Percentiles rank a stretch among this genome's conserved stretches.
Evolutionary conservation across 2,113 vertebrate species (phyloP).

Genomic region (Petromus typicus): DNA sequence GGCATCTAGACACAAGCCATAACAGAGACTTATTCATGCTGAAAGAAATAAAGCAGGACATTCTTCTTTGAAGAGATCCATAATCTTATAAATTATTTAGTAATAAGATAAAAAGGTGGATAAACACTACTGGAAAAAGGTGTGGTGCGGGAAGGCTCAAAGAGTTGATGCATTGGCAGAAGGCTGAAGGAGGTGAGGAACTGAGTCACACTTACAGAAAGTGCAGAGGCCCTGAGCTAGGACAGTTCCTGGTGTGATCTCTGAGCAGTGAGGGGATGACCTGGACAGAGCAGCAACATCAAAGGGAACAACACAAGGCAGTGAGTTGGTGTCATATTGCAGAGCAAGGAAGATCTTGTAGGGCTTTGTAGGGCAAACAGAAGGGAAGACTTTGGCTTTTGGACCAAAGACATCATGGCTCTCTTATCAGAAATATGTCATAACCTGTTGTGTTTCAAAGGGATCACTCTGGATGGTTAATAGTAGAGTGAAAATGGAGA

Average conservation of each 20-base stretch:
- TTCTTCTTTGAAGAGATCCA: not conserved
- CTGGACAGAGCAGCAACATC: too few species aligned
- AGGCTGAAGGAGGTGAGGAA: not conserved
- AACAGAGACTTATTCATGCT: not conserved
- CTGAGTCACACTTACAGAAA: not conserved
- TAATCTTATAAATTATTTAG: not conserved
- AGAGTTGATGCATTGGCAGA: not conserved
- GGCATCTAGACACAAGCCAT: too few species aligned
- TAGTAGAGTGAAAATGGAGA: not conserved
- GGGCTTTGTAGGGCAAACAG: not conserved
- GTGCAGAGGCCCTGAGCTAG: not conserved
- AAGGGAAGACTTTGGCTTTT: not conserved
- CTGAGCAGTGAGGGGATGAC: not conserved
- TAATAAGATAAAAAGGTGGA: not conserved
- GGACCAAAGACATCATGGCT: not conserved
- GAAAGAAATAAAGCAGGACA: slow-evolving; percentile 15
- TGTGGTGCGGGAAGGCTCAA: not conserved
- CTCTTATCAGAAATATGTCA: not conserved
- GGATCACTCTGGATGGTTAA: not conserved
- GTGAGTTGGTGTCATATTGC: not conserved
- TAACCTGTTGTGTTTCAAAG: not conserved
- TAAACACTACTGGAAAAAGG: not conserved
- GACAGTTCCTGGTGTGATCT: not conserved
- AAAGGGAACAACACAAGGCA: not conserved
- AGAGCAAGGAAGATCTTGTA: not conserved